Evolutionary conservation across 1,140 invertebrate genomes (phyloP).

Genomic region (Pantala flavescens): DNA sequence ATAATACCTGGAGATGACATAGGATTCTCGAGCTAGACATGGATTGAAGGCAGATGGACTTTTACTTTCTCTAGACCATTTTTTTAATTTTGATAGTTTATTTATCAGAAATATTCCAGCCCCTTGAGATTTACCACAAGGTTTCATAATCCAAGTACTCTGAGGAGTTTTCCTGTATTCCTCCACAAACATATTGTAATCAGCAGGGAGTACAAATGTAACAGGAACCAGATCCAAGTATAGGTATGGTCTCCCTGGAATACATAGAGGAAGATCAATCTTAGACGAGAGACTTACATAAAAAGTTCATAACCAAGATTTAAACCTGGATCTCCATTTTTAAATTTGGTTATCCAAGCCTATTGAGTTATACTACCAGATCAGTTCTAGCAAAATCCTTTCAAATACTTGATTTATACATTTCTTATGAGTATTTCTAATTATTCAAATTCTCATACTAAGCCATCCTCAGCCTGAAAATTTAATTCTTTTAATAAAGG

Average conservation of each 20-base stretch:
- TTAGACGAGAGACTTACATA: too few species aligned
- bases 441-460: too few species aligned
- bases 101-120: conserved; percentile 82
- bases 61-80: conserved; percentile 75
- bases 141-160: conserved; percentile 96
- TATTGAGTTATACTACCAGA: too few species aligned
- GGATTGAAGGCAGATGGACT: conserved; percentile 60
- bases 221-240: conserved; percentile 84
- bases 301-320: too few species aligned
- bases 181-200: conserved; percentile 93
- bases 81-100: conserved; percentile 76
- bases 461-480: too few species aligned
- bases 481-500: too few species aligned
- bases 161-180: conserved; percentile 85
- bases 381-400: too few species aligned
- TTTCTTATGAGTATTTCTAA: too few species aligned
- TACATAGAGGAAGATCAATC: too few species aligned
- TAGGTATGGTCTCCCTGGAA: conserved; percentile 50
- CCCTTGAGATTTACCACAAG: conserved; percentile 83
- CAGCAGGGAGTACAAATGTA: conserved; percentile 85
- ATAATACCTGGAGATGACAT: conserved; percentile 78
- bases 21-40: conserved; percentile 73
- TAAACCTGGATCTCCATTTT: too few species aligned
- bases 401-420: too few species aligned
- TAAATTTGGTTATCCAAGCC: too few species aligned